Evolutionary conservation across 2,797 vertebrate genomes (phyloP), one percentile per base, ranked within the genome.

Genomic region (Percopsis omiscomaycus): DNA sequence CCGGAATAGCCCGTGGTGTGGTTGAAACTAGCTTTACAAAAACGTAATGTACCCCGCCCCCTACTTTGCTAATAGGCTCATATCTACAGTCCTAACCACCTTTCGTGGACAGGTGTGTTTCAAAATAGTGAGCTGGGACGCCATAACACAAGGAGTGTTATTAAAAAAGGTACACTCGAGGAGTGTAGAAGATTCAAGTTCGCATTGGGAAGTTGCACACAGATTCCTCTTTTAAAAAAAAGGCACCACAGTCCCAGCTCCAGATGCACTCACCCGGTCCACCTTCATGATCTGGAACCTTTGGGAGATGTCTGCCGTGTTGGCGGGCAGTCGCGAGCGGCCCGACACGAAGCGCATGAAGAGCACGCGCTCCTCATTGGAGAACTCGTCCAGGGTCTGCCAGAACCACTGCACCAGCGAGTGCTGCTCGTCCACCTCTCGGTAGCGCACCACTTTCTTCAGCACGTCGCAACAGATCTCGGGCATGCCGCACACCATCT

Each of bases 231-330:
- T 42, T 28, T 12, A 5, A 2, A 22, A 22, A 45, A 45, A 45
- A 12, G 44, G 13, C 5, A 51, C 3, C 49, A 5, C 49, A 3
- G 4, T 37, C 48, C n/a, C 22, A 5, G 12, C 5, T 3, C n/a
- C 11, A 0, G 32, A 5, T 3, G 0, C 9, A 79, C 92, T 91
- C 80, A 94, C 93, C 86, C 93, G 65, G 84, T 94, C 93, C 69
- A 94, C 93, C 85, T 93, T 94, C 87, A 94, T 93, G 84, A 94
- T 93, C 89, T 94, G 93, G 42, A 94, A 94, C 77, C 93, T 89
- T 82, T 94, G 93, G 0, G 91, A 92, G 84, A 94, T 94, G 87
- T 94, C 93, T 6, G 93, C 93, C 0, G 92, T 92, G 88, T 94
- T 94, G 71, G 93, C 92, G 0, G 93, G 93, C 28, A 94, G 88